Base-by-base conservation (phyloP, 2,888 invertebrate species). In the Neoitamus cyanurus region DNA sequence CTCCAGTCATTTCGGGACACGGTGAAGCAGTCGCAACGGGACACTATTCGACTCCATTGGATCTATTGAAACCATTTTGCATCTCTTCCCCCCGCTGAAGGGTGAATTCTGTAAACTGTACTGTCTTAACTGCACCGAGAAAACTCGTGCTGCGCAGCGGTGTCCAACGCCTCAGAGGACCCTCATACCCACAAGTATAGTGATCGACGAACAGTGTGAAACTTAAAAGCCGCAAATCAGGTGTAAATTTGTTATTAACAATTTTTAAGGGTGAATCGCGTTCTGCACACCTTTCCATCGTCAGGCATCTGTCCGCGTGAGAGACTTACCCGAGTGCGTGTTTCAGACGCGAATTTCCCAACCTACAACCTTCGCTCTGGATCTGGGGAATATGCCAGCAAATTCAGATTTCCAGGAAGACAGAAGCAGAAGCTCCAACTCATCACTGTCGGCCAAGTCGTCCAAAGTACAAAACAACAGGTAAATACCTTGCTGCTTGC, bases 401-500 rank as follows among this genome's bases (percentile, higher is more conserved):
- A 83, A 83, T 58, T 83, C 83, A 34, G 83, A 83, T 34, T 83
- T 73, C 36, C 83, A 83, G 48, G 83, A 83, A 83, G 83, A 83
- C 83, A 48, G 83, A 73, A 83, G 83, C 36, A 73, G 83, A 75
- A 83, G 83, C 48, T 83, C 83, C 13, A 83, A 83, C 30, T 83
- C 83, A 72, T 83, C 83, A 48, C 15, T 73, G 25, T 83, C 83
- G n/a, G 73, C 73, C 3, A 83, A 83, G 20, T 83, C 83, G 25
- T 73, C 83, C 37, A 82, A 73, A 83, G 83, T 72, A 48, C 83
- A 48, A 58, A 73, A 73, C 34, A 72, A 42, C 73, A 83, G 36
- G 83, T 83, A 58, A 73, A 36, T 72, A 42, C 15, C 1, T n/a
- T n/a, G n/a, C n/a, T n/a, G 13, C 13, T 13, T 1, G 42, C 25